A percentile compares a stretch with the other conserved stretches of the same genome.
phyloP scores from a whole-genome alignment of 2,113 vertebrate genomes.

The Syrmaticus mikado region DNA sequence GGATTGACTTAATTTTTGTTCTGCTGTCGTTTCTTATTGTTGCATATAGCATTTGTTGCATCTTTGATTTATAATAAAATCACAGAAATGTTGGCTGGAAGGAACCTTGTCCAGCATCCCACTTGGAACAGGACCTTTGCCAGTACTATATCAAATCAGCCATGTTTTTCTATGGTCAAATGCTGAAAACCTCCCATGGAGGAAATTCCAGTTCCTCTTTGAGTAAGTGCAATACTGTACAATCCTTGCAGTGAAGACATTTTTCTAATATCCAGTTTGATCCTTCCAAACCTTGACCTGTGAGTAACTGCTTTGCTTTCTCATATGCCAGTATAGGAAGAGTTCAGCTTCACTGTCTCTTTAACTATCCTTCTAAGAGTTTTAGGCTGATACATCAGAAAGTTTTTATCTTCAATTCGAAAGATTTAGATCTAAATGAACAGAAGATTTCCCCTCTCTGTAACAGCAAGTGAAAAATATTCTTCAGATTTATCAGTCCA shows the following conservation, averaged over 20 bases:
- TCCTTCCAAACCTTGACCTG: background rate
- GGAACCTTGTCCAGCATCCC: background rate
- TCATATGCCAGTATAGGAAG: background rate
- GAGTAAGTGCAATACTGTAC: background rate
- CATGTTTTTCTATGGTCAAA: background rate
- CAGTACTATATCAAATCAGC: background rate
- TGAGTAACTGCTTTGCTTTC: background rate
- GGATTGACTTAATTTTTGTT: background rate
- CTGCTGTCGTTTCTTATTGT: background rate
- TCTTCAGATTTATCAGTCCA: background rate
- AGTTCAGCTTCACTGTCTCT: background rate
- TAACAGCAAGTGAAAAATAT: background rate
- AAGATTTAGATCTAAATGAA: background rate
- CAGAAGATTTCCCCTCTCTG: background rate
- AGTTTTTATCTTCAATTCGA: background rate
- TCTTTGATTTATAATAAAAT: background rate
- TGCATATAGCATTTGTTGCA: background rate
- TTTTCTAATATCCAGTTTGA: background rate
- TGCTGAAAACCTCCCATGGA: background rate
- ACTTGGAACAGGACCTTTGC: background rate
- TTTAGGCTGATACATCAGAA: background rate
- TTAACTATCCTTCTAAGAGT: background rate
- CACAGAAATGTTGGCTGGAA: background rate
- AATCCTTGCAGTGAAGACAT: background rate
- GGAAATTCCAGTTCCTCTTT: background rate